phyloP scores from a whole-genome alignment of 2,888 invertebrate genomes.

The Hipparchia semele region DNA sequence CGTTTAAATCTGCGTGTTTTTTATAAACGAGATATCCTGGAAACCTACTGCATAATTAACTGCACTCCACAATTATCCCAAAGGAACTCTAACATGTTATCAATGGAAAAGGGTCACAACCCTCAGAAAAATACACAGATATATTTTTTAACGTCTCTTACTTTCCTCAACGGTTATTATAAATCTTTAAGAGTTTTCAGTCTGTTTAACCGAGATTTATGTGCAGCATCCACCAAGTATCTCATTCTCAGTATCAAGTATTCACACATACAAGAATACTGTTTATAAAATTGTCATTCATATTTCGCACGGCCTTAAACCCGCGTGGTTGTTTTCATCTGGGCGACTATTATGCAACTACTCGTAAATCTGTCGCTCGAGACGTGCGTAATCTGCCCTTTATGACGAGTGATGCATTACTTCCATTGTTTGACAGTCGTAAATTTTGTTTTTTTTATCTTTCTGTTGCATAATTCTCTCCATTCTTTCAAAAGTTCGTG shows the following conservation, averaged over 20 bases:
- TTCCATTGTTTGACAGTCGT: slow-evolving; percentile 67
- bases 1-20: too few relatives aligned
- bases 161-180: background rate
- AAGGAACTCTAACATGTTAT: too few relatives aligned
- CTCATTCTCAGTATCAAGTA: slow-evolving; percentile 6
- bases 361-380: slow-evolving; percentile 71
- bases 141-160: background rate
- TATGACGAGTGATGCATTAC: slow-evolving; percentile 80
- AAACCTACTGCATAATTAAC: too few relatives aligned
- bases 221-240: background rate
- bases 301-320: slow-evolving; percentile 25
- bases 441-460: slow-evolving; percentile 55
- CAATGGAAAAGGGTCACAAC: too few relatives aligned
- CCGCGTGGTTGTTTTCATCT: slow-evolving; percentile 16
- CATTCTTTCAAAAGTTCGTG: slow-evolving; percentile 29
- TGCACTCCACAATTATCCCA: too few relatives aligned
- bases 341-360: slow-evolving; percentile 62
- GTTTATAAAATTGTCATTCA: slow-evolving; percentile 19
- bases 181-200: background rate
- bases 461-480: slow-evolving; percentile 36
- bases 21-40: too few relatives aligned
- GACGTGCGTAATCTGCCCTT: slow-evolving; percentile 75
- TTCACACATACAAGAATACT: slow-evolving; percentile 6
- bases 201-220: slow-evolving; percentile 16
- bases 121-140: background rate